Percentiles rank a stretch among this genome's conserved stretches.
These are phyloP conservation scores for Ephialtes manifestator DNA, from an alignment of 2,888 invertebrate genomes.

Conservation along the genomic window DNA sequence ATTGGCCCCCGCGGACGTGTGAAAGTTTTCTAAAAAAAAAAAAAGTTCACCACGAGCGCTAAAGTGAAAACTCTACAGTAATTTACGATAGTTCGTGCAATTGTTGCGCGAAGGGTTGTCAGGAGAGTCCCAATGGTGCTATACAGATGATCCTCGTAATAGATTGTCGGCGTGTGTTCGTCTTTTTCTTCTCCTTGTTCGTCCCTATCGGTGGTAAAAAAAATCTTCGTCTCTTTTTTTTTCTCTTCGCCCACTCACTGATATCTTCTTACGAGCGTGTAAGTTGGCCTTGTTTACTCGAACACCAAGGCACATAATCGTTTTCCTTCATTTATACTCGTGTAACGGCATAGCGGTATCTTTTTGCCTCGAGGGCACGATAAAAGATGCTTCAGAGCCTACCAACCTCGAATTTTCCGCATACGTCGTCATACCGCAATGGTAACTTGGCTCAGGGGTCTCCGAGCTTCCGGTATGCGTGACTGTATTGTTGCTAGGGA, in stretches of 20 bases:
- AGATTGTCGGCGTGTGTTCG: not conserved
- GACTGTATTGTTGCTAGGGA: constrained; percentile 20
- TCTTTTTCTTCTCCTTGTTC: not conserved
- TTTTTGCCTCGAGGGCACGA: not conserved
- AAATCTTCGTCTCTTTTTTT: not conserved
- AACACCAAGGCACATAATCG: not conserved
- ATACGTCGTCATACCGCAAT: constrained; percentile 39
- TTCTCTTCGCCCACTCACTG: not conserved
- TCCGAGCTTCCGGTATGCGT: constrained; percentile 43
- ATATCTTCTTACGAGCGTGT: not conserved
- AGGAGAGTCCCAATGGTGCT: constrained; percentile 24
- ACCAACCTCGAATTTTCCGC: constrained; percentile 52
- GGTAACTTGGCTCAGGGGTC: constrained; percentile 14
- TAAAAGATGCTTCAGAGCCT: constrained; percentile 13
- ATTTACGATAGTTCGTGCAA: constrained; percentile 32
- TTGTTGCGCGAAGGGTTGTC: constrained; percentile 13
- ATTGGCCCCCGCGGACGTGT: constrained; percentile 7
- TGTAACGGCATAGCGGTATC: not conserved
- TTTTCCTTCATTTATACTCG: constrained; percentile 9
- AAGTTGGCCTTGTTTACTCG: not conserved
- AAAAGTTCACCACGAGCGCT: not conserved
- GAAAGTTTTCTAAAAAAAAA: not conserved
- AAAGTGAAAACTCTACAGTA: constrained; percentile 40
- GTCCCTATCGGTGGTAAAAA: not conserved
- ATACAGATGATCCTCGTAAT: constrained; percentile 7